Percentiles rank a stretch among this genome's conserved stretches.
phyloP scores from a whole-genome alignment of 2,888 invertebrate species.

The Ennomos fuscantarius region DNA sequence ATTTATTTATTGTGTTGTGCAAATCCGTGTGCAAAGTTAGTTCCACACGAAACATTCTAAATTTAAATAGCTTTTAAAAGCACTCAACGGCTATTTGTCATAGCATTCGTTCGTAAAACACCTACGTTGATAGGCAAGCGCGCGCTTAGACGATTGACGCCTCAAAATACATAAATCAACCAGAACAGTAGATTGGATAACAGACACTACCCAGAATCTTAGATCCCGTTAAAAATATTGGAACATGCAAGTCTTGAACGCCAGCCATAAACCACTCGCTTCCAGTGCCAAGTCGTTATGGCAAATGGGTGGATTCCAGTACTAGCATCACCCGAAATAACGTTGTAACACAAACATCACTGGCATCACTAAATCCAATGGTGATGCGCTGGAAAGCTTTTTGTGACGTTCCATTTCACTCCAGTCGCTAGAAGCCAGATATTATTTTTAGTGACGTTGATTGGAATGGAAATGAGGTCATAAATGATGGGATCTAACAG shows the following conservation, averaged over 20 bases:
- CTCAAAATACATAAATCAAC: conserved; percentile 37
- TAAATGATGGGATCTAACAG: conserved; percentile 18
- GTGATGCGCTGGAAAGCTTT: conserved; percentile 60
- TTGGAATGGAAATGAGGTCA: conserved; percentile 24
- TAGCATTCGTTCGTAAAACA: conserved; percentile 12
- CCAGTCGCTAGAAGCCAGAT: conserved; percentile 1
- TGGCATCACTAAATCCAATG: conserved; percentile 51
- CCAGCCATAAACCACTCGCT: conserved; percentile 70
- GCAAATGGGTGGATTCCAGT: conserved; percentile 65
- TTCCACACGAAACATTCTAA: conserved; percentile 18
- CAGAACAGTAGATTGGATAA: conserved; percentile 8
- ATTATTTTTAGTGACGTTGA: conserved; percentile 21
- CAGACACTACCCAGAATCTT: conserved; percentile 29
- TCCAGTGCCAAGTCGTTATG: conserved; percentile 82
- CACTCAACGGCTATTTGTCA: conserved; percentile 22
- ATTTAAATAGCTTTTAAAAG: conserved; percentile 15
- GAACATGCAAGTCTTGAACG: conserved; percentile 64
- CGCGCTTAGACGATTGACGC: conserved; percentile 29
- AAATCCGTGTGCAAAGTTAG: background rate
- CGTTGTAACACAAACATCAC: conserved; percentile 60
- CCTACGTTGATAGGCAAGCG: conserved; percentile 14
- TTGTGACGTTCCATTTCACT: conserved; percentile 41
- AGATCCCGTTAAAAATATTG: conserved; percentile 45
- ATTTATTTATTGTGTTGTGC: background rate
- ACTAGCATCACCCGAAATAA: conserved; percentile 83